Percentiles rank a stretch among this genome's conserved stretches.
phyloP scores from a whole-genome alignment of 2,113 vertebrate genomes.

The Macrotis lagotis region DNA sequence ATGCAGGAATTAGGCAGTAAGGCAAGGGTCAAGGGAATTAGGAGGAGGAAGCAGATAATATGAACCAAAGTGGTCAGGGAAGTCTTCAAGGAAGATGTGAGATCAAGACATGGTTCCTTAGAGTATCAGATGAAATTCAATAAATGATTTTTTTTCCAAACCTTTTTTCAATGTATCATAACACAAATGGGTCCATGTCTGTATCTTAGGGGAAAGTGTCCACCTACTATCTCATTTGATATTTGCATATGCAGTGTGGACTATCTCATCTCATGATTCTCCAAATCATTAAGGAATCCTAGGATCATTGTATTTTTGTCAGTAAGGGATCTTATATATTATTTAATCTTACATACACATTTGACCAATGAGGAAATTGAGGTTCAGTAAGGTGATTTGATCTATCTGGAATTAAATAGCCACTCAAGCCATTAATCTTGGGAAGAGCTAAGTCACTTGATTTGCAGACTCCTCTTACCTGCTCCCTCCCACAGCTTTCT shows the following conservation, averaged over 20 bases:
- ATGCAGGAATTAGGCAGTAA: background rate
- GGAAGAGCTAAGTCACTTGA: background rate
- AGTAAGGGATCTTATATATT: background rate
- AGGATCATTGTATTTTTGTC: background rate
- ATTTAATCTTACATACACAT: background rate
- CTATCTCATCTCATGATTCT: background rate
- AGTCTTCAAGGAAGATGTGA: background rate
- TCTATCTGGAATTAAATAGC: background rate
- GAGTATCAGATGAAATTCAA: too few relatives aligned
- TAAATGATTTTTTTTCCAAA: background rate
- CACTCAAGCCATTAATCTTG: background rate
- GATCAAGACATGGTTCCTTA: background rate
- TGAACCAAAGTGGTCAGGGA: background rate
- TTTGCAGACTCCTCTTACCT: background rate
- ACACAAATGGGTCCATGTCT: background rate
- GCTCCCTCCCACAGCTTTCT: background rate
- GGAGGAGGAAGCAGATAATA: background rate
- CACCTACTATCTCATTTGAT: background rate
- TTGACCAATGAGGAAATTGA: background rate
- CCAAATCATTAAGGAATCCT: background rate
- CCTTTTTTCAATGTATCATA: background rate
- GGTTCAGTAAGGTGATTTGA: background rate
- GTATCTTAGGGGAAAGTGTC: background rate
- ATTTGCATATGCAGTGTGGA: background rate
- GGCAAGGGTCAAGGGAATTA: background rate